A percentile compares a stretch with the other conserved stretches of the same genome.
Evolutionary conservation across 2,113 vertebrate species (phyloP).

Genomic region (Mesitornis unicolor): DNA sequence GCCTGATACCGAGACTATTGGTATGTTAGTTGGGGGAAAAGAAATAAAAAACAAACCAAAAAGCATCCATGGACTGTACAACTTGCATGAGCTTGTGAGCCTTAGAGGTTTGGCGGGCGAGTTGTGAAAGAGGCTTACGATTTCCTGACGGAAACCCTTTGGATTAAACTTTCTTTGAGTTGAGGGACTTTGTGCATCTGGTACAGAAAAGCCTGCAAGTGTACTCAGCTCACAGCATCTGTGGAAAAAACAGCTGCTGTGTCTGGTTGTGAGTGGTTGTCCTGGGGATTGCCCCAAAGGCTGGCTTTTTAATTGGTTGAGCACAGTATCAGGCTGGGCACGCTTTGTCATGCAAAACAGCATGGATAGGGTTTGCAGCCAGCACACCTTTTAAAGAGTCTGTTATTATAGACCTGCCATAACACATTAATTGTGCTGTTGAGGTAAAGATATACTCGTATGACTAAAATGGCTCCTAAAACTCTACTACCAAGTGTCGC

Average conservation of each 20-base stretch:
- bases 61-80: background rate
- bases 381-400: background rate
- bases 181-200: background rate
- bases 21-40: background rate
- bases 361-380: background rate
- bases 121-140: background rate
- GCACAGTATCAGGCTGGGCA: background rate
- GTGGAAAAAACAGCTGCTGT: background rate
- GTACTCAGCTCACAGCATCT: rapidly evolving
- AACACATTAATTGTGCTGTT: background rate
- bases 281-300: background rate
- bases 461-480: background rate
- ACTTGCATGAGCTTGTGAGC: background rate
- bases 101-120: background rate
- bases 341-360: background rate
- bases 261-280: background rate
- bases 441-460: background rate
- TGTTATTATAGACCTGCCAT: background rate
- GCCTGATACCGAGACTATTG: background rate
- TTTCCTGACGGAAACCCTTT: background rate
- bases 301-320: background rate
- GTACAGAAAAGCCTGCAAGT: background rate
- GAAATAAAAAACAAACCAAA: background rate
- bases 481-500: background rate
- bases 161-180: background rate